phyloP scores from a whole-genome alignment of 2,113 vertebrate species.

The Ptilorrhoa leucosticta region DNA sequence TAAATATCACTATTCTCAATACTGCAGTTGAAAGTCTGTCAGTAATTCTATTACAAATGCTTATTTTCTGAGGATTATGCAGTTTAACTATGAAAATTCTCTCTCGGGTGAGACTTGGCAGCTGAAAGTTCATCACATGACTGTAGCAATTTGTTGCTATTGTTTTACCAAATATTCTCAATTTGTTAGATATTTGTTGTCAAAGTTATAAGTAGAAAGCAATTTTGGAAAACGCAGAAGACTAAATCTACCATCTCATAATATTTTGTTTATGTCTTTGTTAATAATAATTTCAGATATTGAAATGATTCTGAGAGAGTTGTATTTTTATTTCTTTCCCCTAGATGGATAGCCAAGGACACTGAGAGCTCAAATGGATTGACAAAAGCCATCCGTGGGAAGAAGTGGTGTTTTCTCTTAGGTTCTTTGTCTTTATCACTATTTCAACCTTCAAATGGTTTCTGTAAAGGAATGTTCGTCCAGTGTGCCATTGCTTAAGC shows the following conservation, averaged over 20 bases:
- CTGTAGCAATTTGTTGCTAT: neutral
- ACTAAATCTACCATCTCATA: neutral
- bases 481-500: rapidly evolving
- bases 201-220: neutral
- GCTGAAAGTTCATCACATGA: neutral
- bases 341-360: neutral
- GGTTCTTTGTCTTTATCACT: neutral
- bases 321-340: neutral
- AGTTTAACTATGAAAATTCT: neutral
- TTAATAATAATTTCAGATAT: neutral
- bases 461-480: neutral
- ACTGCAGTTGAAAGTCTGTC: constrained; percentile 7
- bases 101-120: neutral
- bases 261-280: neutral
- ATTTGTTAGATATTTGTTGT: neutral
- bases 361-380: neutral
- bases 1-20: neutral
- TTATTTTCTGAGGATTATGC: neutral
- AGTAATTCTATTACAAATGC: constrained; percentile 26
- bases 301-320: neutral
- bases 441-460: neutral
- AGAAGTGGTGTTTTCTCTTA: neutral
- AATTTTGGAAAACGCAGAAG: neutral
- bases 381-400: neutral
- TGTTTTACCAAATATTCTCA: constrained; percentile 17